Conservation (phyloP, 35 echinoderm and acorn worm genomes). For the Ptychodera flava region DNA sequence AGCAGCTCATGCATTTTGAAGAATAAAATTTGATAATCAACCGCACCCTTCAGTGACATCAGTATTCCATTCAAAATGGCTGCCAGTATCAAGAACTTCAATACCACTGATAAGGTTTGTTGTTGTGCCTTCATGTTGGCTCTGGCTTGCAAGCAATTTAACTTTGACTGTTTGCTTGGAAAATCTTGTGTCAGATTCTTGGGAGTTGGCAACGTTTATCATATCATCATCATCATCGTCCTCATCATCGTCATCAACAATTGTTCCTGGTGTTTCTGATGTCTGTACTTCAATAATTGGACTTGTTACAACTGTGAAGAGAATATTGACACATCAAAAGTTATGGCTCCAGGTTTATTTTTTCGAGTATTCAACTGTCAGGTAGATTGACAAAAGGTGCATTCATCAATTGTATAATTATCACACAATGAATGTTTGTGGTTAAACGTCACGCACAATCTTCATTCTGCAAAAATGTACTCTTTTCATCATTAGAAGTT, state of each 20-base stretch:
- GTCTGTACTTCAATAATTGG: not conserved
- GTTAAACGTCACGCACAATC: too few relatives aligned
- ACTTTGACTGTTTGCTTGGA: not conserved
- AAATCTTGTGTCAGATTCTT: not conserved
- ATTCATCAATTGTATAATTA: too few relatives aligned
- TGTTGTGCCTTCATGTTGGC: not conserved
- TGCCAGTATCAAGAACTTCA: not conserved
- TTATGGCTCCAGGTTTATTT: too few relatives aligned
- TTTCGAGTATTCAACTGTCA: too few relatives aligned
- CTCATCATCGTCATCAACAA: not conserved
- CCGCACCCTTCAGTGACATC: not conserved
- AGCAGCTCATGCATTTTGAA: too few relatives aligned
- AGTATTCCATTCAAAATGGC: not conserved
- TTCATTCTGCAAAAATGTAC: too few relatives aligned
- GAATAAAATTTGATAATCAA: too few relatives aligned
- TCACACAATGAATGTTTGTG: too few relatives aligned
- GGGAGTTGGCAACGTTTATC: too few relatives aligned
- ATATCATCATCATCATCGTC: not conserved
- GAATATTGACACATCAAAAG: too few relatives aligned
- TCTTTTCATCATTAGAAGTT: too few relatives aligned
- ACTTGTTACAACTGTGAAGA: not conserved
- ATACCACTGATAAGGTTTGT: not conserved
- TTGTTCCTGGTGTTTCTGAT: not conserved
- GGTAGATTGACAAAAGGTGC: too few relatives aligned
- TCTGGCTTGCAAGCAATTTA: not conserved